Conservation (phyloP, 2,797 vertebrate species). For the Rhodeus uyekii region DNA sequence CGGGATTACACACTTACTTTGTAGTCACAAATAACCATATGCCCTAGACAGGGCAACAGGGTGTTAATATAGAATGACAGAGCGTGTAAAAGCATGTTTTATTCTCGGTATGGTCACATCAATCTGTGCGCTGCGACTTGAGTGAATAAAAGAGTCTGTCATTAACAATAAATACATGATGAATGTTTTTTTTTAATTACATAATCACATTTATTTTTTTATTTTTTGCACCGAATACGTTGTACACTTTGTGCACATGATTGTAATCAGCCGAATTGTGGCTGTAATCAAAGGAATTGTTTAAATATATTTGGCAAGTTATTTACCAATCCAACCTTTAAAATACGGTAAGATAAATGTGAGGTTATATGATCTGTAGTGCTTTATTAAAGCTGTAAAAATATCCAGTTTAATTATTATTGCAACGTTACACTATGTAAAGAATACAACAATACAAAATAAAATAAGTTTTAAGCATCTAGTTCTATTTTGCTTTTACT, state of each 20-base stretch:
- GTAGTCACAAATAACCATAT: background rate
- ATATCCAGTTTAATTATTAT: background rate
- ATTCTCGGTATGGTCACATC: background rate
- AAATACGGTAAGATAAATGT: background rate
- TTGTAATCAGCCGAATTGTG: background rate
- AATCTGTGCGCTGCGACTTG: background rate
- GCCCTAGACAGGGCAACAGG: background rate
- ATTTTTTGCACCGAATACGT: background rate
- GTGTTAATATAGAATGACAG: slow-evolving; percentile 7
- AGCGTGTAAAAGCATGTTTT: background rate
- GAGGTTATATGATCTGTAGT: background rate
- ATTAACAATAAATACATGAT: background rate
- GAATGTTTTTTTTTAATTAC: background rate
- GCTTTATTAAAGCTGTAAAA: background rate
- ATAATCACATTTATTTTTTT: background rate
- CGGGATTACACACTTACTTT: background rate
- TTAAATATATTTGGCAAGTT: background rate
- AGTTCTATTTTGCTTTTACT: too few species aligned
- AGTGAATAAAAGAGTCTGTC: background rate
- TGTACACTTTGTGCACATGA: background rate
- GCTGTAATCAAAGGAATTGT: background rate
- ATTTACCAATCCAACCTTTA: background rate
- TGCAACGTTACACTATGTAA: background rate
- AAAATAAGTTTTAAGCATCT: too few species aligned
- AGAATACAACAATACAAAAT: background rate